Percentiles rank a stretch among this genome's conserved stretches.
Evolutionary conservation across 1,140 invertebrate species (phyloP).

Genomic region (Pogonomyrmex californicus): DNA sequence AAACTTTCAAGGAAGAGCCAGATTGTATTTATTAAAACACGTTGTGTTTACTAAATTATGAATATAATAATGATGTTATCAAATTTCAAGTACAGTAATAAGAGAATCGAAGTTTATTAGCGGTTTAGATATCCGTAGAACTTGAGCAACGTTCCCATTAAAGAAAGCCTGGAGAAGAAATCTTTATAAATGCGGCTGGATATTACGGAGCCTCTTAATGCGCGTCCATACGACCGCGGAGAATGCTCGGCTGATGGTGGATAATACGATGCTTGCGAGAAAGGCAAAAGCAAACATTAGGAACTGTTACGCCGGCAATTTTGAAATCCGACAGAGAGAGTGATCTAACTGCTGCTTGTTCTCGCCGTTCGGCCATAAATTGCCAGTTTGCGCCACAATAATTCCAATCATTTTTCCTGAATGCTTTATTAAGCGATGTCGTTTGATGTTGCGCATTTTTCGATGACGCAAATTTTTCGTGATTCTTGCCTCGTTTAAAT

Average conservation of each 20-base stretch:
- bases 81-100: neutral
- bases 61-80: neutral
- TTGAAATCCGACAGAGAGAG: conserved; percentile 38
- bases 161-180: neutral
- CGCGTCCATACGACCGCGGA: conserved; percentile 26
- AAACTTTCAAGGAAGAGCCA: neutral
- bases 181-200: conserved; percentile 13
- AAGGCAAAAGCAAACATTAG: conserved; percentile 49
- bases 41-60: neutral
- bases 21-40: neutral
- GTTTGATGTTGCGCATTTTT: neutral
- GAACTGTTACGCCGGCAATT: conserved; percentile 41
- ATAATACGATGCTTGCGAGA: conserved; percentile 54
- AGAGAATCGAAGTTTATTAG: neutral
- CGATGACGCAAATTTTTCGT: neutral
- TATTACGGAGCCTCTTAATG: conserved; percentile 45
- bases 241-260: conserved; percentile 25
- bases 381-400: conserved; percentile 35
- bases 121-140: neutral
- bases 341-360: conserved; percentile 19
- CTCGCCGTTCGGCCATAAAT: conserved; percentile 27
- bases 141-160: neutral
- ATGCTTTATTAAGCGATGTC: conserved; percentile 22
- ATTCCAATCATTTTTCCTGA: conserved; percentile 32
- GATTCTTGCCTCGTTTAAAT: neutral